Percentiles rank a stretch among this genome's conserved stretches.
phyloP scores from a whole-genome alignment of 2,113 vertebrate genomes.

The Pachypanchax playfairii region DNA sequence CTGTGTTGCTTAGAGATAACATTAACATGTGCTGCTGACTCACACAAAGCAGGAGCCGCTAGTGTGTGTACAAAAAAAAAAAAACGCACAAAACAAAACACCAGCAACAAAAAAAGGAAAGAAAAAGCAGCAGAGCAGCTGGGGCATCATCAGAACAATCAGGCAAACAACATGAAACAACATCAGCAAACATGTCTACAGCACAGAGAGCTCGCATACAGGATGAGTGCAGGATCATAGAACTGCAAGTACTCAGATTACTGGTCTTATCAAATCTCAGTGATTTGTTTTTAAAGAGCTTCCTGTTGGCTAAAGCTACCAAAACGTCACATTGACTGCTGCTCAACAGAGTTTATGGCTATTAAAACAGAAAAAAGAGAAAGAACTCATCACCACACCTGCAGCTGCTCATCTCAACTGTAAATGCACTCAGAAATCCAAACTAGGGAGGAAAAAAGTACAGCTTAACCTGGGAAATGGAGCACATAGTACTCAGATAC shows the following conservation, averaged over 20 bases:
- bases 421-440: slow-evolving; percentile 19
- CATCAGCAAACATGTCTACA: slow-evolving; percentile 34
- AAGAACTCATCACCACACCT: slow-evolving; percentile 28
- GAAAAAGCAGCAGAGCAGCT: slow-evolving; percentile 57
- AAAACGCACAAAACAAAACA: too few relatives aligned
- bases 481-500: slow-evolving; percentile 51
- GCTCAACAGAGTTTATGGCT: too few relatives aligned
- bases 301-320: too few relatives aligned
- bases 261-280: not conserved
- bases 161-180: slow-evolving; percentile 24
- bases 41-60: slow-evolving; percentile 49
- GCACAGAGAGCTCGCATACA: slow-evolving; percentile 6
- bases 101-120: too few relatives aligned
- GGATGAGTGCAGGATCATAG: slow-evolving; percentile 2
- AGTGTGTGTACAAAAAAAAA: slow-evolving; percentile 54
- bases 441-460: slow-evolving; percentile 34
- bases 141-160: slow-evolving; percentile 50
- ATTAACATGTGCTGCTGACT: slow-evolving; percentile 68
- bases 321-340: too few relatives aligned
- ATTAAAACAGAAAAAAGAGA: too few relatives aligned
- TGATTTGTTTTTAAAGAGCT: too few relatives aligned
- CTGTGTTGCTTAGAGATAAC: slow-evolving; percentile 61
- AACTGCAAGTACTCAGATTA: not conserved
- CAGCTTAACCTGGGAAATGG: slow-evolving; percentile 62
- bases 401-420: slow-evolving; percentile 35